Percentiles rank a stretch among this genome's conserved stretches.
Conservation (phyloP, 2,888 invertebrate genomes). For the Aspidiotus rigidus region DNA sequence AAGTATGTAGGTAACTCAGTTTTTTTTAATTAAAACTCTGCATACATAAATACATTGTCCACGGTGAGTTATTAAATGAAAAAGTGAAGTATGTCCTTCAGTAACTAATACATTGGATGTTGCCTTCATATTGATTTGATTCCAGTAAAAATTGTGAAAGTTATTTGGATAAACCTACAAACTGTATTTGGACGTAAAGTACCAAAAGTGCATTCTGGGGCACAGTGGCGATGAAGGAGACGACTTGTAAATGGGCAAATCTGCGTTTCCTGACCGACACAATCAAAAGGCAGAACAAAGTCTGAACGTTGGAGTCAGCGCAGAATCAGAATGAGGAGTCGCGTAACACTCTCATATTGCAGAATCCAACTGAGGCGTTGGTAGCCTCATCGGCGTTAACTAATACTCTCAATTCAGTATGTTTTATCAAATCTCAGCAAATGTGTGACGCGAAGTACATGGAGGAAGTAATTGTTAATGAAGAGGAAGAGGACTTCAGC, state of each 20-base stretch:
- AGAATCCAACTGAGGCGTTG: not conserved
- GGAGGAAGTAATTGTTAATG: not conserved
- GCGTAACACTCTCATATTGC: not conserved
- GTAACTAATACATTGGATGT: constrained; percentile 1
- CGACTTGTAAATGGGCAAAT: not conserved
- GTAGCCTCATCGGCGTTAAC: not conserved
- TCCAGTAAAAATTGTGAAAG: not conserved
- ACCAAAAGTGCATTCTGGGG: not conserved
- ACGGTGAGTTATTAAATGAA: not conserved
- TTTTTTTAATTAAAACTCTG: no score
- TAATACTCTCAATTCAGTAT: constrained; percentile 1
- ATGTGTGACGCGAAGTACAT: not conserved
- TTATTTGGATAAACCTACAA: not conserved
- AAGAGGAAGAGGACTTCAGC: constrained; percentile 1
- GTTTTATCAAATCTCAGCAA: not conserved
- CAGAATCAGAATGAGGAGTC: not conserved
- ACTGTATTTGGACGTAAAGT: not conserved
- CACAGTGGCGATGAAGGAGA: not conserved
- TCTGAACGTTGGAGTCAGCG: not conserved
- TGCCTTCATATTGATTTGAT: not conserved
- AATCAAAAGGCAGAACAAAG: not conserved
- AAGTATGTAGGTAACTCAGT: no score
- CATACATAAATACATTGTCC: no score
- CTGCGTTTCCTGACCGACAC: not conserved
- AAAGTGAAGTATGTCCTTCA: constrained; percentile 1